These are phyloP conservation scores for Tryphoninae sp. DNA, from an alignment of 2,888 invertebrate species.

Conservation along the genomic window DNA sequence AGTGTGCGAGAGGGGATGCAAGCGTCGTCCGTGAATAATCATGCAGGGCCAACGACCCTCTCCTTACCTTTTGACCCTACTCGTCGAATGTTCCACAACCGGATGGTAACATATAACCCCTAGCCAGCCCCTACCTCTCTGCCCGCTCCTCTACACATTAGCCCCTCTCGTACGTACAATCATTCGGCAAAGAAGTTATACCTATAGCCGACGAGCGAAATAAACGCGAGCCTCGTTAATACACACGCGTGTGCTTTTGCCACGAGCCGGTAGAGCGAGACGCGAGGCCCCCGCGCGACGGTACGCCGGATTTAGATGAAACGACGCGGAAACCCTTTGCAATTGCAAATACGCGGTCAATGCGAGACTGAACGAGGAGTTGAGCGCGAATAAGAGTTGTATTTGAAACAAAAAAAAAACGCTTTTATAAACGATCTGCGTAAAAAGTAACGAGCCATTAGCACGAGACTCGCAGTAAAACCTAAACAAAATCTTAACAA, in stretches of 20 bases:
- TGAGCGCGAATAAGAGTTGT: neutral
- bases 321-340: conserved; percentile 71
- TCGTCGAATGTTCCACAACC: conserved; percentile 29
- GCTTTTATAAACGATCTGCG: no score
- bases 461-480: no score
- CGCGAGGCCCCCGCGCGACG: neutral
- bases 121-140: neutral
- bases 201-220: neutral
- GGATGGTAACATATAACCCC: neutral
- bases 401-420: neutral
- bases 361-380: conserved; percentile 40
- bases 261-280: conserved; percentile 30
- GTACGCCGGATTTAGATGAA: neutral
- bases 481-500: no score
- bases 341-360: conserved; percentile 67
- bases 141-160: no score
- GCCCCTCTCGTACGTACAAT: neutral
- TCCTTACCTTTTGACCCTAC: conserved; percentile 74
- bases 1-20: conserved; percentile 43
- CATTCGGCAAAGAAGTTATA: neutral
- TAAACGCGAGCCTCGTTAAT: neutral
- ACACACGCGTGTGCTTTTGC: conserved; percentile 12
- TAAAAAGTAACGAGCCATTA: no score
- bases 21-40: conserved; percentile 60
- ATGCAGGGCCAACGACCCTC: conserved; percentile 75